Base-by-base conservation (phyloP, 2,888 invertebrate genomes). In the Tiphia femorata region DNA sequence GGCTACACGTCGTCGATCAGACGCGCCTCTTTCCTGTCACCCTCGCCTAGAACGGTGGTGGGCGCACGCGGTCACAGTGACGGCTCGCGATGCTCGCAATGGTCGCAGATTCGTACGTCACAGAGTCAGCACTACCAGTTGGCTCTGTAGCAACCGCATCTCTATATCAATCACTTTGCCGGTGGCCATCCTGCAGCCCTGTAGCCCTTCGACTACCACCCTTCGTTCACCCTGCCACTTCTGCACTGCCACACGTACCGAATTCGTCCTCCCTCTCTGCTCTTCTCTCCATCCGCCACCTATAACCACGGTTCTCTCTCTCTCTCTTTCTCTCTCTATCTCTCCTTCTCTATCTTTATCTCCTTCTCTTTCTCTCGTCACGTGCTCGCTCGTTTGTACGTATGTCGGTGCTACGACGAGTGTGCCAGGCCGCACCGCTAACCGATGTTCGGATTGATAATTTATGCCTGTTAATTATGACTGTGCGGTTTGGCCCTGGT, bases 381-480 rank as follows among this genome's bases (percentile, higher is more conserved):
- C 42, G 14, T n/a, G n/a, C n/a, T n/a, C n/a, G 20, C 17, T 12
- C 7, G 25, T 7, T 20, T 14, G 12, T 67, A 58, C 52, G 62
- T 57, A 59, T 64, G 62, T 63, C 62, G 58, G 68, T 61, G 62
- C 63, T 33, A 51, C 57, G 51, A 53, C 55, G 58, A 58, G 58
- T 68, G 59, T 60, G 68, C 74, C 72, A 72, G 69, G 64, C 72
- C 70, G 71, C 67, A 63, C 72, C 61, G 73, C 77, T 74, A 77
- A 80, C 81, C 78, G 74, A 81, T 77, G 79, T 71, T 77, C 78
- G 73, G 77, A 82, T 82, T 80, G 79, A 81, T 82, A 82, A 82
- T 82, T 82, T 81, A 82, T 81, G 80, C 70, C 78, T 70, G 80
- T 82, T 82, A 81, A 82, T 82, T 81, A 81, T 80, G 79, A 78